Conservation (phyloP, 2,113 vertebrate genomes). For the Poeciliopsis retropinna region DNA sequence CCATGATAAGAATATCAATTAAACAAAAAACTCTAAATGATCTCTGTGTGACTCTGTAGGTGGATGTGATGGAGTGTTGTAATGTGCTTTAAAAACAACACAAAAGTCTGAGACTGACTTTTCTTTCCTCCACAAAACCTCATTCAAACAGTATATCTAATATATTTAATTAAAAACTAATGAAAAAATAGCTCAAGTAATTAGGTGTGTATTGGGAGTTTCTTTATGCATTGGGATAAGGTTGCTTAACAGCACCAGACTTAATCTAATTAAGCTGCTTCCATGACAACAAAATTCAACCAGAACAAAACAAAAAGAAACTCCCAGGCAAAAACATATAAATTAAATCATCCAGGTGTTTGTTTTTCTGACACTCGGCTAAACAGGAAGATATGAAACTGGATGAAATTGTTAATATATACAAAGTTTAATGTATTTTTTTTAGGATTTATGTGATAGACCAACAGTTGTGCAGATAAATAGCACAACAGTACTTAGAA, state of each 20-base stretch:
- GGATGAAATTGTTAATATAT: neutral
- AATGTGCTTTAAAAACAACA: neutral
- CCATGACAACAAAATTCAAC: neutral
- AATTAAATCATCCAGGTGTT: neutral
- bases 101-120: neutral
- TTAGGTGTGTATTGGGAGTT: neutral
- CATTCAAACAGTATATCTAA: neutral
- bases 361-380: neutral
- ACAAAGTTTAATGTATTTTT: neutral
- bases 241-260: neutral
- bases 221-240: neutral
- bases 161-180: neutral
- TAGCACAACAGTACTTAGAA: neutral
- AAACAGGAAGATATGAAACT: neutral
- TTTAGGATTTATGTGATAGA: neutral
- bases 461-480: neutral
- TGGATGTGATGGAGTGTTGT: neutral
- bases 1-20: slow-evolving; percentile 31
- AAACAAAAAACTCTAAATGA: neutral
- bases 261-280: neutral
- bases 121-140: neutral
- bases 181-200: neutral
- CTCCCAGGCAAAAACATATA: neutral
- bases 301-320: neutral
- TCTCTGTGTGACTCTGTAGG: neutral